Base-by-base conservation (phyloP, 2,888 invertebrate genomes). In the Hyppa rectilinea region DNA sequence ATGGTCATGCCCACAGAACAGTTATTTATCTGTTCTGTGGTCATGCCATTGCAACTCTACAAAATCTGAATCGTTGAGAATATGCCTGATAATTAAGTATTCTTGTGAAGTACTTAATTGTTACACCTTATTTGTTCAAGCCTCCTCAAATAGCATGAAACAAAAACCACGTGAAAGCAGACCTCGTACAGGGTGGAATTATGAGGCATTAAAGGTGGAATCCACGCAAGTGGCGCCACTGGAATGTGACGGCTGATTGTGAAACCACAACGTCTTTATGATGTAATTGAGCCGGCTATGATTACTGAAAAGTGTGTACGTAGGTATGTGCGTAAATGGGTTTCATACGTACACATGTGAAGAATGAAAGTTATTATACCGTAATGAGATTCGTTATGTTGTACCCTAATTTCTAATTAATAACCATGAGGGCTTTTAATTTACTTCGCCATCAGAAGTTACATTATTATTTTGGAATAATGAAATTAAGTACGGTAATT, bases 251-350 rank as follows among this genome's bases (percentile, higher is more conserved):
- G 65, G 63, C 65, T 34, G 53, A 61, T 66, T 73, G 69, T 75
- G 52, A 52, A 78, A 73, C 65, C 71, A 58, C 49, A 71, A 58
- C 34, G 50, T 43, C 64, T 59, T 71, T 55, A 61, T 71, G 71
- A 69, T 53, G 75, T 78, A 75, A 82, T 78, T 71, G 79, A 74
- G 53, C 52, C 36, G 7, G 40, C 65, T 47, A 63, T 75, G 43
- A 75, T 71, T 71, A 66, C 70, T 62, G 40, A 56, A 62, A 58
- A 64, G 31, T 68, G 29, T 23, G 52, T 62, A 43, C 29, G 56
- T 61, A 20, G 26, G 38, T 75, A 34, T 65, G 26, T 65, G n/a
- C 40, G 52, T 61, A 53, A 61, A 65, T 65, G 50, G 36, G 26
- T 47, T 43, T n/a, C 29, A 23, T 61, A 52, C 53, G 47, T 17